Conservation (phyloP, 2,797 vertebrate genomes). For the Gadopsis marmoratus region DNA sequence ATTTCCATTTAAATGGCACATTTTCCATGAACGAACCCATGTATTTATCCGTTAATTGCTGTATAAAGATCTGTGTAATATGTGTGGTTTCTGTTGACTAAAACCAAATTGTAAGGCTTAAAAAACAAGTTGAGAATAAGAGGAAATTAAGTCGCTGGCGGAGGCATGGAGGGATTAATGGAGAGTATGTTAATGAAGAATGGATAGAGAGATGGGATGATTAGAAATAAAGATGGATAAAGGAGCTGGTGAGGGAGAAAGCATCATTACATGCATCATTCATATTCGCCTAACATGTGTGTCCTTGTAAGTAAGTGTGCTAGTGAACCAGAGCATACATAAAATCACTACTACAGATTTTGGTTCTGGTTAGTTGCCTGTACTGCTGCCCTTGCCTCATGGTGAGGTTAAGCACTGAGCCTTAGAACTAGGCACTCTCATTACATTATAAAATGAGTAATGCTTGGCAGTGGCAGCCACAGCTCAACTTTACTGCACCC, state of each 20-base stretch:
- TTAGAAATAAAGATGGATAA: conserved; percentile 27
- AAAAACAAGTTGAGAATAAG: not conserved
- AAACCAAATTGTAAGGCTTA: not conserved
- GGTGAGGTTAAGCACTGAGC: conserved; percentile 56
- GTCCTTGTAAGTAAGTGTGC: conserved; percentile 11
- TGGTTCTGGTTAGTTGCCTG: conserved; percentile 10
- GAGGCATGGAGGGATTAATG: not conserved
- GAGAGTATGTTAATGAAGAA: not conserved
- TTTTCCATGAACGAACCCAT: not conserved
- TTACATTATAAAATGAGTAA: conserved; percentile 69
- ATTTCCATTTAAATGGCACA: not conserved
- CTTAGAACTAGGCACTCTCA: conserved; percentile 53
- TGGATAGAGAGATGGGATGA: conserved; percentile 3
- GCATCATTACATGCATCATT: conserved; percentile 20
- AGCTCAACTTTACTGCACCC: conserved; percentile 41
- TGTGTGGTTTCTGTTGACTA: not conserved
- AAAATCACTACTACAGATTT: conserved; percentile 10
- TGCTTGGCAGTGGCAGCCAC: conserved; percentile 47
- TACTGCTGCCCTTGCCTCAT: conserved; percentile 50
- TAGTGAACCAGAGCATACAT: not conserved
- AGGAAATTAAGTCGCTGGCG: not conserved
- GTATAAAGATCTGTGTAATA: not conserved
- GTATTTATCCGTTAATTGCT: not conserved
- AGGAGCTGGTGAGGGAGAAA: conserved; percentile 13
- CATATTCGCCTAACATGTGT: conserved; percentile 17